Evolutionary conservation across 2,888 invertebrate genomes (phyloP), one percentile per base, ranked within the genome.

Genomic region (Spodoptera exigua): DNA sequence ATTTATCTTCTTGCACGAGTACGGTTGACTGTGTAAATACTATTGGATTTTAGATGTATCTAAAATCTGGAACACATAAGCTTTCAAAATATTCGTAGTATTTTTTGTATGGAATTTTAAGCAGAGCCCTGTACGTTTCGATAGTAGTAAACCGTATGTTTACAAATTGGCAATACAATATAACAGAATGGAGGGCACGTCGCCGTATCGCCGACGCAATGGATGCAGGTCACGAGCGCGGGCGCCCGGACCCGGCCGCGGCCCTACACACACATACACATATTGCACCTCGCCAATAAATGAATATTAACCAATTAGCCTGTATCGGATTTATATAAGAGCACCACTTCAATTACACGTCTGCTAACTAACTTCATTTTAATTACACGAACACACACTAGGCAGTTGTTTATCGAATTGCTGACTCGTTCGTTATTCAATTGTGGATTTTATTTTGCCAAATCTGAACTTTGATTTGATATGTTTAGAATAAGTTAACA

Each of bases 221-320:
- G 70, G 70, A 83, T 83, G 83, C 83, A 74, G 76, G 81, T 83
- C 83, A 83, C 83, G 83, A 78, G 68, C 72, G 68, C 62, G 52
- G 46, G 63, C 68, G 57, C 70, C 45, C 52, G 61, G 37, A 53
- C 35, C 43, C 55, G 54, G 62, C 7, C 61, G 60, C 44, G 55
- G 36, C 36, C 37, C 54, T 47, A 64, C 34, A 34, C 47, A 49
- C 40, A 37, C 17, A 48, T 44, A 52, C 21, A 49, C 18, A 36
- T 52, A 47, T 60, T 60, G 36, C 70, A 59, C 21, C 40, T 48
- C 43, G 37, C 41, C 3, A 44, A 27, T 44, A 32, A 62, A 67
- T 60, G 62, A 35, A 51, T 66, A 56, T 55, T 35, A 41, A n/a
- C 40, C 34, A 69, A 55, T 60, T 54, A 54, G 53, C 45, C 14